Evolutionary conservation across 2,113 vertebrate species (phyloP).

Genomic region (Cyprinus carpio): DNA sequence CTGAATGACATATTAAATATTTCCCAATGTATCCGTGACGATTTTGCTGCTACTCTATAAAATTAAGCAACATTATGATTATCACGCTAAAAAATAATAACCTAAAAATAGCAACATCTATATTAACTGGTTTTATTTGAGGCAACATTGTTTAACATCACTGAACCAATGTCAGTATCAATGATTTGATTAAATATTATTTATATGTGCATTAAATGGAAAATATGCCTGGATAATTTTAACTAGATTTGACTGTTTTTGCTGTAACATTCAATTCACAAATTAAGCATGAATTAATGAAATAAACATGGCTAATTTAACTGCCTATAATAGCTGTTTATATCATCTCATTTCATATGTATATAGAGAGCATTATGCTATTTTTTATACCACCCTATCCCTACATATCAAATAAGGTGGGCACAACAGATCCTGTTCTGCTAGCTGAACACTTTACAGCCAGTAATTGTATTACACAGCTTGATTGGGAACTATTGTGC

Average conservation of each 20-base stretch:
- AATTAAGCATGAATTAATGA: not conserved
- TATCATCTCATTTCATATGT: not conserved
- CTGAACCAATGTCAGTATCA: not conserved
- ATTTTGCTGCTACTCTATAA: conserved; percentile 15
- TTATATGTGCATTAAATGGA: not conserved
- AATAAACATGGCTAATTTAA: not conserved
- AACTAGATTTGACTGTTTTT: not conserved
- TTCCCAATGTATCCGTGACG: not conserved
- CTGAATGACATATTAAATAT: conserved; percentile 1
- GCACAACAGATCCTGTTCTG: conserved; percentile 26
- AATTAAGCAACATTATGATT: not conserved
- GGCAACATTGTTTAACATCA: not conserved
- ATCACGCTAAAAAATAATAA: not conserved
- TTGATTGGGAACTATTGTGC: conserved; percentile 52
- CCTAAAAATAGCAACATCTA: not conserved
- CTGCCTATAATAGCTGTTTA: not conserved
- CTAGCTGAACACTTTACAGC: conserved; percentile 48
- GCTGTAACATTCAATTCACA: not conserved
- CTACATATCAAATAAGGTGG: conserved; percentile 40
- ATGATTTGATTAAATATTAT: not conserved
- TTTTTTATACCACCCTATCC: not conserved
- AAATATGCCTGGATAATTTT: not conserved
- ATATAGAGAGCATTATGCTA: not conserved
- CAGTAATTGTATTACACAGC: conserved; percentile 57
- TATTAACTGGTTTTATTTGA: not conserved